Evolutionary conservation across 2,113 vertebrate species (phyloP).

Genomic region (Quiscalus mexicanus): DNA sequence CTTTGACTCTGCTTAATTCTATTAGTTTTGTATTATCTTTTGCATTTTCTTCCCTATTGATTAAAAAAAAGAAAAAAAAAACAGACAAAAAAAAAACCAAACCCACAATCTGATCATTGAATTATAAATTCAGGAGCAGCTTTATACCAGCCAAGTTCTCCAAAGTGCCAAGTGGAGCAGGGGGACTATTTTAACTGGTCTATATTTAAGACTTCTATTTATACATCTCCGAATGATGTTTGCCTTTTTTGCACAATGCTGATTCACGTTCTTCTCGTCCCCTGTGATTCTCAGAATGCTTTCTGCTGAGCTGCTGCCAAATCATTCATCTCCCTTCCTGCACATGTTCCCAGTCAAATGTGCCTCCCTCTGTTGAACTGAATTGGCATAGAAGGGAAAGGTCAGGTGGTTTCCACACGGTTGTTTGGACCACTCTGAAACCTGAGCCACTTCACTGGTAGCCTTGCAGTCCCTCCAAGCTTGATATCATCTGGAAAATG

Average conservation of each 20-base stretch:
- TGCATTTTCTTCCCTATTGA: background rate
- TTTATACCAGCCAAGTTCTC: background rate
- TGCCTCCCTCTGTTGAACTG: background rate
- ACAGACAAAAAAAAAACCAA: too few relatives aligned
- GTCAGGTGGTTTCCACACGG: background rate
- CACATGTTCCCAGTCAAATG: background rate
- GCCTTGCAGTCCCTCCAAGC: background rate
- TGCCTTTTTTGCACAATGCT: conserved; percentile 28
- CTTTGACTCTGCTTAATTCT: background rate
- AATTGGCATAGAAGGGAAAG: background rate
- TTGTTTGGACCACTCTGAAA: background rate
- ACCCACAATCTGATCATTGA: background rate
- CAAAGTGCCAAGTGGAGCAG: background rate
- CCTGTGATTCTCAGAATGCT: background rate
- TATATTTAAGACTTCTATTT: conserved; percentile 45
- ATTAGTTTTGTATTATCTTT: background rate
- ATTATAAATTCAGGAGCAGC: background rate
- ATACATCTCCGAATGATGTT: background rate
- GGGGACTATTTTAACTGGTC: background rate
- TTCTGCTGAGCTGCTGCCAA: conserved; percentile 11
- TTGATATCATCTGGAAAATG: background rate
- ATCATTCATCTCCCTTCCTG: background rate
- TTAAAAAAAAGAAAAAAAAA: background rate
- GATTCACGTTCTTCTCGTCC: conserved; percentile 12
- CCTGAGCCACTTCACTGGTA: background rate